These are phyloP conservation scores for Callyntrura guangdongensis DNA, from an alignment of 2,888 invertebrate species.

Conservation along the genomic window DNA sequence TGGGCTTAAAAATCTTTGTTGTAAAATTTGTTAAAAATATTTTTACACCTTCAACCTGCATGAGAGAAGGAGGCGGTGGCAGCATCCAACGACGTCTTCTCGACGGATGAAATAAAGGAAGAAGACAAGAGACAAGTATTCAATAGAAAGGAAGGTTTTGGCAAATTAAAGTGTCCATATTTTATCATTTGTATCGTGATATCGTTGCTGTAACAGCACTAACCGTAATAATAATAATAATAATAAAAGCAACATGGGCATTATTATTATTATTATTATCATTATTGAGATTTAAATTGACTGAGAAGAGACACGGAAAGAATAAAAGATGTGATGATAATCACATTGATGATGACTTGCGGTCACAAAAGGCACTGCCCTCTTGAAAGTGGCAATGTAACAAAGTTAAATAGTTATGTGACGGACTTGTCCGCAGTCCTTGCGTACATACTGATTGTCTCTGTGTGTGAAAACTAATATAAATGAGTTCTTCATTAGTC, in stretches of 20 bases:
- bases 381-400: conserved; percentile 74
- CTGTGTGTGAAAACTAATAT: conserved; percentile 58
- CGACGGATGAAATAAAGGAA: conserved; percentile 38
- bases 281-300: background rate
- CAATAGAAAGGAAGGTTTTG: conserved; percentile 57
- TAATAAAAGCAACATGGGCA: conserved; percentile 34
- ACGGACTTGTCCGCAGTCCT: conserved; percentile 52
- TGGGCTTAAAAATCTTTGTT: no score
- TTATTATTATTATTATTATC: background rate
- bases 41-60: background rate
- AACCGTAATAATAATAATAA: background rate
- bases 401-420: conserved; percentile 66
- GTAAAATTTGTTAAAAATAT: background rate
- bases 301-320: conserved; percentile 1
- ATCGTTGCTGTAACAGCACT: background rate
- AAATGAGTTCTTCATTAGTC: conserved; percentile 30
- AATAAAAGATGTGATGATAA: conserved; percentile 15
- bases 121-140: conserved; percentile 24
- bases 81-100: conserved; percentile 38
- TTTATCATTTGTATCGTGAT: conserved; percentile 28
- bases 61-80: conserved; percentile 27
- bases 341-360: conserved; percentile 54
- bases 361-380: conserved; percentile 72
- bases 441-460: background rate
- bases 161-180: conserved; percentile 56